Conservation (phyloP, 1,140 invertebrate genomes). For the Chrysopa pallens region DNA sequence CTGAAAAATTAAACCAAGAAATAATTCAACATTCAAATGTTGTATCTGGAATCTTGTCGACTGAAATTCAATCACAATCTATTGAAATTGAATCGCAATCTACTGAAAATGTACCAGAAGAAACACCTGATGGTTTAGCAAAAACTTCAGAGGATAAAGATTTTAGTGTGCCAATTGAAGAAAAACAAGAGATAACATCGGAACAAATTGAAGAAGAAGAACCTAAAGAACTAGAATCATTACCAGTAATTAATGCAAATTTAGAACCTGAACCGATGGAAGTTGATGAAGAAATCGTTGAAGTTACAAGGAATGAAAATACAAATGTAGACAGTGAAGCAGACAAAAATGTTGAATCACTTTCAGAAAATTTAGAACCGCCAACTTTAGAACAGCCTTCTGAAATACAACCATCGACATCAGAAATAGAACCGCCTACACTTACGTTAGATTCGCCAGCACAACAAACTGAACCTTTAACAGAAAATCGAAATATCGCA, state of each 20-base stretch:
- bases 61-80: neutral
- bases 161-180: slow-evolving; percentile 1
- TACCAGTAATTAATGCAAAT: neutral
- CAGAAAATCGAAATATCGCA: neutral
- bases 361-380: neutral
- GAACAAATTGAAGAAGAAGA: neutral
- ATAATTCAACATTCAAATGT: neutral
- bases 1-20: neutral
- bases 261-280: neutral
- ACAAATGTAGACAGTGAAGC: neutral
- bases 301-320: neutral
- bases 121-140: slow-evolving; percentile 18
- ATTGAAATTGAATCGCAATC: neutral
- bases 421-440: neutral
- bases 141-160: slow-evolving; percentile 31
- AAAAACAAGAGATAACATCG: neutral
- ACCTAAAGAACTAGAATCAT: neutral
- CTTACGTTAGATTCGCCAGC: no score
- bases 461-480: no score
- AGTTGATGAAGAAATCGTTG: neutral
- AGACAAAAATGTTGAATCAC: neutral
- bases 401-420: neutral
- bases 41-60: neutral
- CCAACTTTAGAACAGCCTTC: slow-evolving; percentile 7
- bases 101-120: no score